Evolutionary conservation across 2,797 vertebrate species (phyloP).

Genomic region (Coccyzus lansbergi): DNA sequence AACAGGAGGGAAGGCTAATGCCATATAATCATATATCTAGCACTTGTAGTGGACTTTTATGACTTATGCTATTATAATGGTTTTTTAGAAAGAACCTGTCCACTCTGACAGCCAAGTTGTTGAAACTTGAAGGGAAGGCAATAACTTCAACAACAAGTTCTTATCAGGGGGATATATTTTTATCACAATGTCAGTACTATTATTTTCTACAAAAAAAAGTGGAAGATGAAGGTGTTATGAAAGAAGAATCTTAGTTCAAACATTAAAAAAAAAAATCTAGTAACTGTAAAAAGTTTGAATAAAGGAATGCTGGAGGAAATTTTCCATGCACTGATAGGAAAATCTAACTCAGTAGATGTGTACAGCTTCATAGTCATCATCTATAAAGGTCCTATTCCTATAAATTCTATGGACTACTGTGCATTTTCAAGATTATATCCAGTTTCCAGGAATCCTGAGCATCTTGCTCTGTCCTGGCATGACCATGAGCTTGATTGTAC

Average conservation of each 20-base stretch:
- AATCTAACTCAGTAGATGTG: neutral
- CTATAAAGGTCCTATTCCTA: neutral
- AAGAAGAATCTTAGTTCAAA: neutral
- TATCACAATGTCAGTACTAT: neutral
- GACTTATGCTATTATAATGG: neutral
- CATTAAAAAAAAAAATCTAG: neutral
- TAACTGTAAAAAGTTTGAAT: neutral
- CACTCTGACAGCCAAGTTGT: neutral
- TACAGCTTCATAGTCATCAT: neutral
- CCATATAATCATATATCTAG: neutral
- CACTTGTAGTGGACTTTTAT: neutral
- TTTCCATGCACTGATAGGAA: neutral
- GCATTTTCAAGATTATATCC: neutral
- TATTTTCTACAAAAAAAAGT: neutral
- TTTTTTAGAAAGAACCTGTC: neutral
- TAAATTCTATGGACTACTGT: neutral
- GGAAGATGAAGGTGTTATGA: neutral
- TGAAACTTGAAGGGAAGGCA: neutral
- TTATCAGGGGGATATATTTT: neutral
- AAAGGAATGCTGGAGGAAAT: neutral
- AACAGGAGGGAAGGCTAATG: neutral
- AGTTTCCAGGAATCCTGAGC: neutral
- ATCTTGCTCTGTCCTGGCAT: rapidly evolving
- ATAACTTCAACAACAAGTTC: neutral
- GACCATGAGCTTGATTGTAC: rapidly evolving